Percentiles rank a stretch among this genome's conserved stretches.
These are phyloP conservation scores for Eolophus roseicapilla DNA, from an alignment of 2,113 vertebrate species.

Conservation along the genomic window DNA sequence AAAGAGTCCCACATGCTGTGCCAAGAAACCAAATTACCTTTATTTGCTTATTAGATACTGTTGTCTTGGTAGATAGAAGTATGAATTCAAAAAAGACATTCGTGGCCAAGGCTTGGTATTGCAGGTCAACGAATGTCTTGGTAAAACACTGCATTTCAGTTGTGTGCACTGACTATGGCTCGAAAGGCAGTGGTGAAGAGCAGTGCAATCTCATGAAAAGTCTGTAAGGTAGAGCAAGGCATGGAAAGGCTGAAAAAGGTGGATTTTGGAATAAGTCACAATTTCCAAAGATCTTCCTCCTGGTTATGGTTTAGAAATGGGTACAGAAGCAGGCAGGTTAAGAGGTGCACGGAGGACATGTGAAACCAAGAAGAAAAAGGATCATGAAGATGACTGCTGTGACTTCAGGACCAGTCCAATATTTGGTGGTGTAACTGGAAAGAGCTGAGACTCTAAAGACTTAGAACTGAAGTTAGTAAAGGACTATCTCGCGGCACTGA, in stretches of 20 bases:
- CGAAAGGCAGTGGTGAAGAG: not conserved
- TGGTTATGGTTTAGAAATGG: not conserved
- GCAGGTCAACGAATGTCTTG: rapidly evolving
- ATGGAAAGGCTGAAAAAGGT: not conserved
- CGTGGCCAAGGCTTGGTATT: not conserved
- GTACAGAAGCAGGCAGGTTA: not conserved
- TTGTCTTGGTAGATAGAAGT: not conserved
- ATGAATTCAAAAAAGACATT: not conserved
- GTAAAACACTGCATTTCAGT: not conserved
- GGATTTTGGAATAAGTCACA: not conserved
- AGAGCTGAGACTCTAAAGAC: not conserved
- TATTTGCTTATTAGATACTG: not conserved
- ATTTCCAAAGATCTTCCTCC: not conserved
- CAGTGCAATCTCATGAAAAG: not conserved
- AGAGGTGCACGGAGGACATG: not conserved
- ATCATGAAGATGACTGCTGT: not conserved
- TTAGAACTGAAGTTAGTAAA: not conserved
- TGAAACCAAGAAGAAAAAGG: not conserved
- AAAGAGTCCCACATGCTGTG: not conserved
- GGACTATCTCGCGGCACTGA: not conserved
- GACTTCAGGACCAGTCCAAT: not conserved
- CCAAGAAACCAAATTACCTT: not conserved
- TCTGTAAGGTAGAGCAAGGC: not conserved
- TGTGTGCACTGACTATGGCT: not conserved
- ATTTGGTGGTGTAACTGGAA: not conserved